phyloP scores from a whole-genome alignment of 2,888 invertebrate genomes.

The Odontothrips loti region DNA sequence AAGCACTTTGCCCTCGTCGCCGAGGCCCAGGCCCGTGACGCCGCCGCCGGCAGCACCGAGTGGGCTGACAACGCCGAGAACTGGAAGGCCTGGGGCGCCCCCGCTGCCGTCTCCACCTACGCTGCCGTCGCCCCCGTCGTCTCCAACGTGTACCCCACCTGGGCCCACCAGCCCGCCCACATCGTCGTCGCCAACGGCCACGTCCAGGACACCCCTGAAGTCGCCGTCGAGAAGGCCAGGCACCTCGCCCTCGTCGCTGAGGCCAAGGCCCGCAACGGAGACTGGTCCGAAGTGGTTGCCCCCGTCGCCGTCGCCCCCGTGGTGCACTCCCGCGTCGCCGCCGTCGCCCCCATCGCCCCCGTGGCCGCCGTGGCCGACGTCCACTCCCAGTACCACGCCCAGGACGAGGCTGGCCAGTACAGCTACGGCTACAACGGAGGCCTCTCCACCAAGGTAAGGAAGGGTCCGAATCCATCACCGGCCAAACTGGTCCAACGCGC shows the following conservation, averaged over 20 bases:
- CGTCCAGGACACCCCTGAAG: constrained; percentile 11
- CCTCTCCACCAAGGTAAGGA: constrained; percentile 14
- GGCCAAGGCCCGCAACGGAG: constrained; percentile 11
- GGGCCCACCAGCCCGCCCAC: not conserved
- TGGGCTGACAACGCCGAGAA: constrained; percentile 20
- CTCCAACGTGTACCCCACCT: constrained; percentile 9
- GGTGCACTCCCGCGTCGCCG: not conserved
- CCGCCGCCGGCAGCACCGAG: constrained; percentile 20
- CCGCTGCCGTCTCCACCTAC: constrained; percentile 9
- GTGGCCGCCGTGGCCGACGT: constrained; percentile 28
- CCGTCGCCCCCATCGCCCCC: constrained; percentile 27
- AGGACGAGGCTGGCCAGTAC: constrained; percentile 47
- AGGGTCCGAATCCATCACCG: not conserved
- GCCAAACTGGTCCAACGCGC: constrained; percentile 13
- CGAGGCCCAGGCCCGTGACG: not conserved
- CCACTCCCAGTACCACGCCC: constrained; percentile 40
- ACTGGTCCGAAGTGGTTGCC: not conserved
- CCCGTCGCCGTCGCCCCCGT: not conserved
- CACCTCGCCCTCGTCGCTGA: constrained; percentile 7
- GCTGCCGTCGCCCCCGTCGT: constrained; percentile 20
- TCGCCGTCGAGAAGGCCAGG: constrained; percentile 18
- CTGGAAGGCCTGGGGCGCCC: constrained; percentile 6
- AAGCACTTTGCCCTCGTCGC: constrained; percentile 6
- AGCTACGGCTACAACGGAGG: constrained; percentile 39
- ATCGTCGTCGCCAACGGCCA: constrained; percentile 12